Base-by-base conservation (phyloP, 2,113 vertebrate species). In the Ameiurus melas region DNA sequence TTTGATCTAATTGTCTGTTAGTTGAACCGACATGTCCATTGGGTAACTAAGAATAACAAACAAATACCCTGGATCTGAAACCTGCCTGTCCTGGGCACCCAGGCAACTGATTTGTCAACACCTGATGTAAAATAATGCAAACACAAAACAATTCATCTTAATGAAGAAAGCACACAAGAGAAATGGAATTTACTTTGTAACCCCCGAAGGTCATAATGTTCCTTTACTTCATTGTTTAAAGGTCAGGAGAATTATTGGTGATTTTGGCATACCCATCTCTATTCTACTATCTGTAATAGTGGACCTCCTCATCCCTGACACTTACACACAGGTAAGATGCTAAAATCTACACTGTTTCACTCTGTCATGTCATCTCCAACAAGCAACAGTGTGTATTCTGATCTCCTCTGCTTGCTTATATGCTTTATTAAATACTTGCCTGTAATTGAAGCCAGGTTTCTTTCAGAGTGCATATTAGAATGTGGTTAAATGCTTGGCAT, bases 251-350 rank as follows among this genome's bases (percentile, higher is more conserved):
- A 96, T 99, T 91, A 99, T 99, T 0, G 98, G 98, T 85, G 98
- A 99, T 90, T 99, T 99, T 1, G 98, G 98, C 77, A 98, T 99
- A 90, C 98, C 98, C 22, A 99, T 99, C 92, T 98, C 98, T n/a
- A 99, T 99, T 88, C 92, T 99, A 86, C 93, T 99, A 68, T 99
- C 98, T 90, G 98, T 99, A 71, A 88, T 98, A 10, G 94, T 99
- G 91, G 98, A 99, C 91, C 97, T 96, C 85, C 94, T 94, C 82
- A 96, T 99, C 47, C 96, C 97, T 47, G 97, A 99, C 90, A 99
- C 97, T 0, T 99, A 99, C 93, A 99, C 98, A 0, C 97, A 99
- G 97, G 98, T 98, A 94, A 89, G 0, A 0, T 75, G 55, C 1
- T 43, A 27, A 16, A 27, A 83, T 33, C 33, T 83, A 25, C 55